Percentiles rank a stretch among this genome's conserved stretches.
phyloP scores from a whole-genome alignment of 2,113 vertebrate species.

The Sander vitreus region DNA sequence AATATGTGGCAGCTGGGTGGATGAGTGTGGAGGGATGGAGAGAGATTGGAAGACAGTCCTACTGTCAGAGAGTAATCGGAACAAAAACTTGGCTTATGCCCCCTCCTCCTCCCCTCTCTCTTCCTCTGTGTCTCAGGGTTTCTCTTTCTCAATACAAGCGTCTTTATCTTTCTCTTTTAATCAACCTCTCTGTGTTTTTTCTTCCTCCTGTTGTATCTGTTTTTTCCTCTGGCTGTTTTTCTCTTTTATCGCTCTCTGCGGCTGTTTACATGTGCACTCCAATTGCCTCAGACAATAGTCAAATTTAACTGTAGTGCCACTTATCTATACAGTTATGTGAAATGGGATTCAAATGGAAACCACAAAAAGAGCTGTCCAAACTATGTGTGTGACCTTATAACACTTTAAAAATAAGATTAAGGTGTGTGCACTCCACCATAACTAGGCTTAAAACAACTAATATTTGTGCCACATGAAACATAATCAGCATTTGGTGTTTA shows the following conservation, averaged over 20 bases:
- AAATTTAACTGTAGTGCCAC: slow-evolving; percentile 10
- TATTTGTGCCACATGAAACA: slow-evolving; percentile 6
- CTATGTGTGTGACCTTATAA: slow-evolving; percentile 18
- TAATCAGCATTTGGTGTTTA: slow-evolving; percentile 13
- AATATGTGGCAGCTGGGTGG: slow-evolving; percentile 76
- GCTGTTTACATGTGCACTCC: slow-evolving; percentile 11
- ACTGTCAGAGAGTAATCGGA: slow-evolving; percentile 79
- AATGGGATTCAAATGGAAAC: slow-evolving; percentile 21
- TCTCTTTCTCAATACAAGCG: slow-evolving; percentile 41
- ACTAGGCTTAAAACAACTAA: slow-evolving; percentile 28
- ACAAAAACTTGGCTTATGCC: slow-evolving; percentile 75
- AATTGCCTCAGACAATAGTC: slow-evolving; percentile 20
- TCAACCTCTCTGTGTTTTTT: slow-evolving; percentile 28
- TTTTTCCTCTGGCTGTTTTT: slow-evolving; percentile 12
- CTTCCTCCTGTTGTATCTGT: slow-evolving; percentile 18
- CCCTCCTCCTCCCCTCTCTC: slow-evolving; percentile 27
- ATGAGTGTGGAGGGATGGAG: slow-evolving; percentile 73
- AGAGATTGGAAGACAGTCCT: slow-evolving; percentile 75
- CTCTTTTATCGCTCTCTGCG: slow-evolving; percentile 10
- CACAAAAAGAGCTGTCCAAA: slow-evolving; percentile 13
- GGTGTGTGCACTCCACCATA: not conserved
- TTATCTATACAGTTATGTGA: slow-evolving; percentile 12
- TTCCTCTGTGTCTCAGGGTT: slow-evolving; percentile 32
- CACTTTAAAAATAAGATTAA: slow-evolving; percentile 11
- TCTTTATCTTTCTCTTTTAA: slow-evolving; percentile 55